phyloP scores from a whole-genome alignment of 1,140 invertebrate genomes.

The Lepidotrigona ventralis region DNA sequence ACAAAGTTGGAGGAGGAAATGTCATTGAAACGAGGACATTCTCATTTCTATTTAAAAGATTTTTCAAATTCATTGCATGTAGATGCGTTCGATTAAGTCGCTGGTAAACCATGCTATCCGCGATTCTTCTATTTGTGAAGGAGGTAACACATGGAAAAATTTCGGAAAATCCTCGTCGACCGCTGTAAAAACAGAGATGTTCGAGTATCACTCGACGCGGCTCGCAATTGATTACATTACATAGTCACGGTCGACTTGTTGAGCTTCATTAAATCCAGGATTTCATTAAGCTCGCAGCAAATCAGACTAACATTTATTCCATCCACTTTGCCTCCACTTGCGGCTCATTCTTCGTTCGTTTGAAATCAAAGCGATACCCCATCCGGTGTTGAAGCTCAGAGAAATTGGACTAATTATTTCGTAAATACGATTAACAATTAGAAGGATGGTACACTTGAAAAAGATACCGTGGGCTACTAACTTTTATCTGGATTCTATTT shows the following conservation, averaged over 20 bases:
- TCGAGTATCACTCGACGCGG: not conserved
- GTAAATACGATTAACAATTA: not conserved
- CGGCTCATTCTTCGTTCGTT: not conserved
- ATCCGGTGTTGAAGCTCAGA: not conserved
- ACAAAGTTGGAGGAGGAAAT: not conserved
- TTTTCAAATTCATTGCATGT: not conserved
- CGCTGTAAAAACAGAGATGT: not conserved
- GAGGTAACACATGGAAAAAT: not conserved
- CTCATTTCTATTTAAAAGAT: not conserved
- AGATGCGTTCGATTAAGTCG: not conserved
- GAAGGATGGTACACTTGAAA: no score
- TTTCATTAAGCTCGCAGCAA: constrained; percentile 42
- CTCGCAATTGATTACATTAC: constrained; percentile 36
- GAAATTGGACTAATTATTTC: not conserved
- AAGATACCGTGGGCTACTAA: no score
- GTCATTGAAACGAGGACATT: not conserved
- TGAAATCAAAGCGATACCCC: not conserved
- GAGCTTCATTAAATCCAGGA: constrained; percentile 42
- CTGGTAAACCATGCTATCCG: no score
- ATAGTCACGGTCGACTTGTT: constrained; percentile 29
- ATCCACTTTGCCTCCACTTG: constrained; percentile 14
- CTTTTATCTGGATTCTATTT: no score
- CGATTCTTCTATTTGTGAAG: not conserved
- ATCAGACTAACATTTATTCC: constrained; percentile 44
- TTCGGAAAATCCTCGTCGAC: not conserved